Conservation (phyloP, 2,888 invertebrate species). For the Autographa gamma region DNA sequence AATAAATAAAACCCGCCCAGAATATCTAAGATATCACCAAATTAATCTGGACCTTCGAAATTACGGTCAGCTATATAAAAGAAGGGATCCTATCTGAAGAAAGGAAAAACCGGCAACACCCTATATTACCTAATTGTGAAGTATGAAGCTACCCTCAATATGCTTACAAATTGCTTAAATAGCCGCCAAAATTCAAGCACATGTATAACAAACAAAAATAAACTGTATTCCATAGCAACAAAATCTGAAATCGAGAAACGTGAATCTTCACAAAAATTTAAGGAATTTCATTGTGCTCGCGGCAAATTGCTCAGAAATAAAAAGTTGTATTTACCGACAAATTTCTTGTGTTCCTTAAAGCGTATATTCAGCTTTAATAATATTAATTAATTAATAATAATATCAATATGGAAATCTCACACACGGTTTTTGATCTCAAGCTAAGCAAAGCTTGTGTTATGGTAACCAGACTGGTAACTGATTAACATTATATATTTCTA, state of each 20-base stretch:
- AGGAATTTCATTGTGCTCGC: constrained; percentile 50
- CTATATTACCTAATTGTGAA: constrained; percentile 48
- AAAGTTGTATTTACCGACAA: constrained; percentile 48
- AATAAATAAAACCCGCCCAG: constrained; percentile 38
- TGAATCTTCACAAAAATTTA: constrained; percentile 41
- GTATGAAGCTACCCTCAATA: constrained; percentile 47
- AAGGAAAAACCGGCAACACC: constrained; percentile 27
- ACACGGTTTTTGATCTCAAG: too few species aligned
- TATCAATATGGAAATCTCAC: too few species aligned
- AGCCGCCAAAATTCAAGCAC: constrained; percentile 41
- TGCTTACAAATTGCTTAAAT: constrained; percentile 54
- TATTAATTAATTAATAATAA: constrained; percentile 52
- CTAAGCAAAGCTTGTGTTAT: too few species aligned
- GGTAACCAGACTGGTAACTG: too few species aligned
- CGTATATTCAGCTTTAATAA: constrained; percentile 35
- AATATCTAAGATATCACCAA: constrained; percentile 45
- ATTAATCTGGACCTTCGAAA: constrained; percentile 51
- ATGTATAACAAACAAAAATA: constrained; percentile 26
- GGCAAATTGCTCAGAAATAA: constrained; percentile 52
- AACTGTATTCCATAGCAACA: constrained; percentile 41
- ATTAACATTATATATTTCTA: too few species aligned
- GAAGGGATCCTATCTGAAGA: constrained; percentile 22
- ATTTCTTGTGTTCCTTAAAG: constrained; percentile 41
- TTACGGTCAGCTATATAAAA: constrained; percentile 46
- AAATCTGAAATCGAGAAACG: constrained; percentile 33